Base-by-base conservation (phyloP, 2,888 invertebrate species). In the Dermolepida albohirtum region DNA sequence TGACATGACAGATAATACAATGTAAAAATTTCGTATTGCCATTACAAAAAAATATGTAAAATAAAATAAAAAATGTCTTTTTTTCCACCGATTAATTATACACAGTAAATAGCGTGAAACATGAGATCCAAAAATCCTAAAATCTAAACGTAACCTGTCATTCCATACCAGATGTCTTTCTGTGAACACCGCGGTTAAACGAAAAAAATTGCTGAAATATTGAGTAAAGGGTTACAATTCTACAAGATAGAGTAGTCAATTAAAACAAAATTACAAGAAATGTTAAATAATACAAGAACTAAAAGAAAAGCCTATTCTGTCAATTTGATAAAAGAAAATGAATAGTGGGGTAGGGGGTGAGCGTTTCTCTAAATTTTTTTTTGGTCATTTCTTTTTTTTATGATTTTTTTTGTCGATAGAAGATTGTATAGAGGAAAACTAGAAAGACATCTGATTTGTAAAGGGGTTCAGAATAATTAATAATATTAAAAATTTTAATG, bases 1-100 rank as follows among this genome's bases (percentile, higher is more conserved):
- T 43, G 57, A 57, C 29, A 14, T 39, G 57, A 57, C 27, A 54
- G 51, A 66, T 70, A 47, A 64, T 68, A 71, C 47, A 66, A 69
- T 44, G 66, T 64, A 10, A 66, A 67, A 67, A 70, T 70, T 73
- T 73, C 65, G 68, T 69, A 73, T 71, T 71, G 70, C 70, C 66
- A 59, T 71, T 67, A 55, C 34, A 14, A 55, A 14, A 67, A 70
- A 67, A 66, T 63, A 52, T 41, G 22, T 16, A 52, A 44, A 43
- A 52, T 44, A 64, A 54, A 41, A 39, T 41, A 64, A 34, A 52
- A 16, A n/a, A 40, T 41, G 41, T 52, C 40, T 43, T 52, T 43
- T 64, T 43, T 12, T 52, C 52, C 41, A 39, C 10, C 39, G 54
- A 62, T 59, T 27, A 54, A 40, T 34, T 29, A 47, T 39, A 44